A percentile compares a stretch with the other conserved stretches of the same genome.
Conservation (phyloP, 2,113 vertebrate genomes). For the Sceloporus undulatus region DNA sequence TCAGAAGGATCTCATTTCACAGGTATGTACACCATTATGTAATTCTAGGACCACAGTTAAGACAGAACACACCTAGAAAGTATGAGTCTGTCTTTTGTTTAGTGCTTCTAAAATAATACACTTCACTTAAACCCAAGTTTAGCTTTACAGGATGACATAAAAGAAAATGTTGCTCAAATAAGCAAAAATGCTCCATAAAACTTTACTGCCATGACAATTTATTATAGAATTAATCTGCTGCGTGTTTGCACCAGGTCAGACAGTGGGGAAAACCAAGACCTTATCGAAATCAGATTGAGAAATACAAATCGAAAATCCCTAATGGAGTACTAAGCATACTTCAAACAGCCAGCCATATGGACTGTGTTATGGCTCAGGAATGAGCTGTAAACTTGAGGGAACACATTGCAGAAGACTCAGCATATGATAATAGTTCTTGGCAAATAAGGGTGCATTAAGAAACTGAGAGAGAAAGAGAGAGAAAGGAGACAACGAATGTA, state of each 20-base stretch:
- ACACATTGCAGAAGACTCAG: conserved; percentile 53
- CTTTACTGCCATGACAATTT: conserved; percentile 71
- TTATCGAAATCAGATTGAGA: conserved; percentile 83
- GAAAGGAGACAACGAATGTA: neutral
- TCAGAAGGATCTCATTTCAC: conserved; percentile 55
- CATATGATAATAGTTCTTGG: conserved; percentile 59
- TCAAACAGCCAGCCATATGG: conserved; percentile 85
- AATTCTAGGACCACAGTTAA: conserved; percentile 67
- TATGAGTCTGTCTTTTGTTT: conserved; percentile 67
- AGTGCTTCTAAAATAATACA: conserved; percentile 51
- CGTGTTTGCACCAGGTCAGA: conserved; percentile 78
- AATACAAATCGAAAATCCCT: conserved; percentile 76
- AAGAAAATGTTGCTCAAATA: conserved; percentile 73
- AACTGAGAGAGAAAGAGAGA: neutral
- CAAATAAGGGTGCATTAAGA: conserved; percentile 56
- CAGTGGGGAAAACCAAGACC: conserved; percentile 74
- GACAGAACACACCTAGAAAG: conserved; percentile 58
- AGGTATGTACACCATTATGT: conserved; percentile 55
- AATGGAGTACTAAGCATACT: conserved; percentile 82
- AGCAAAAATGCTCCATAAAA: conserved; percentile 75
- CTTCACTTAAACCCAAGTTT: conserved; percentile 66
- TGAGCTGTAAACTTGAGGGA: conserved; percentile 71
- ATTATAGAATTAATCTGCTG: conserved; percentile 72
- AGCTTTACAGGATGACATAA: conserved; percentile 75
- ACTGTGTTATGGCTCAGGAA: conserved; percentile 78